phyloP scores from a whole-genome alignment of 2,888 invertebrate genomes.

The Tortricodes alternella region DNA sequence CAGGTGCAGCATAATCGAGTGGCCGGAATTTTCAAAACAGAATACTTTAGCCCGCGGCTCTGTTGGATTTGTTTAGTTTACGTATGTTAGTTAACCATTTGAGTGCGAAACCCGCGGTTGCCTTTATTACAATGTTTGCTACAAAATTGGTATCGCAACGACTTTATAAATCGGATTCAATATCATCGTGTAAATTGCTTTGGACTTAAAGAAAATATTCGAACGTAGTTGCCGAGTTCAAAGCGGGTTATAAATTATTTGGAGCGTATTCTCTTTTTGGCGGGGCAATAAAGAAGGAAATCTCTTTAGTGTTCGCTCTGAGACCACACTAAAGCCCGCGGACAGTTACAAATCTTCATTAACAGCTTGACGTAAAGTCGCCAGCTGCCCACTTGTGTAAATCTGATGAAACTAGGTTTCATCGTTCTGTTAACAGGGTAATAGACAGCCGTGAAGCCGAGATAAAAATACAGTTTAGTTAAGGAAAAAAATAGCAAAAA shows the following conservation, averaged over 20 bases:
- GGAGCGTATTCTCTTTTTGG: conserved; percentile 54
- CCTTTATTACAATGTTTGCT: conserved; percentile 60
- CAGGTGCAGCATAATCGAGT: conserved; percentile 54
- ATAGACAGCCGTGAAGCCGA: conserved; percentile 34
- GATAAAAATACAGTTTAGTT: background rate
- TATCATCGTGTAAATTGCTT: conserved; percentile 42
- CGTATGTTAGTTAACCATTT: conserved; percentile 70
- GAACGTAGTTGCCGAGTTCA: conserved; percentile 54
- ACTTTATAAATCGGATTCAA: conserved; percentile 49
- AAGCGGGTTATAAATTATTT: conserved; percentile 63
- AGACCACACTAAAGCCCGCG: conserved; percentile 61
- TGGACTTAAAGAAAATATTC: conserved; percentile 49
- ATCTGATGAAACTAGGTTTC: conserved; percentile 55
- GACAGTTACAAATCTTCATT: conserved; percentile 75
- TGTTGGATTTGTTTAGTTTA: conserved; percentile 63
- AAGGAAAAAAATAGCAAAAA: no score
- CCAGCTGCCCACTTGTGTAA: conserved; percentile 61
- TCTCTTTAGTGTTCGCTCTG: conserved; percentile 52
- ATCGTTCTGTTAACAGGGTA: conserved; percentile 40
- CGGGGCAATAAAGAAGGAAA: conserved; percentile 54
- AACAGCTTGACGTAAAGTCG: conserved; percentile 69
- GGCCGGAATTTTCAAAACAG: conserved; percentile 30
- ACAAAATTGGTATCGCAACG: conserved; percentile 44
- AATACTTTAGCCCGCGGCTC: conserved; percentile 40
- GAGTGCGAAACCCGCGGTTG: conserved; percentile 52